Evolutionary conservation across 2,113 vertebrate species (phyloP).

Genomic region (Engystomops pustulosus): DNA sequence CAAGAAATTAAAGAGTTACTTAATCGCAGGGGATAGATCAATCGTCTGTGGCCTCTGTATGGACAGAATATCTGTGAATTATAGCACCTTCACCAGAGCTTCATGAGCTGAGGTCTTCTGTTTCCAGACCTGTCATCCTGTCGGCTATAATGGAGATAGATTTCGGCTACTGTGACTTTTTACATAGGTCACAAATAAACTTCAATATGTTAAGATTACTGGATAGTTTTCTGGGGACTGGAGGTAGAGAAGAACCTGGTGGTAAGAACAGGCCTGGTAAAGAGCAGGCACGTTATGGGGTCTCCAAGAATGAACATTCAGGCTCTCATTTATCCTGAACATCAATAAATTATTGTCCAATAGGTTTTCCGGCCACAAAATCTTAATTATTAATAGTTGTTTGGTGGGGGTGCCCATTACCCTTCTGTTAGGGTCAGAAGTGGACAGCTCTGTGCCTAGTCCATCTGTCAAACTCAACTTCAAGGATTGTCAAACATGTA

Average conservation of each 20-base stretch:
- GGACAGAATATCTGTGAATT: background rate
- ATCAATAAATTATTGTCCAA: too few species aligned
- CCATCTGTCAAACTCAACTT: too few species aligned
- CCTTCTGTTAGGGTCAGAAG: too few species aligned
- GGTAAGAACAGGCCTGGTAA: background rate
- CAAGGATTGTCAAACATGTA: too few species aligned
- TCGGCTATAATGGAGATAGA: background rate
- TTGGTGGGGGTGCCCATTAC: too few species aligned
- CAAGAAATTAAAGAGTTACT: background rate
- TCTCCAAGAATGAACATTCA: too few species aligned
- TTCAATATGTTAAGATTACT: background rate
- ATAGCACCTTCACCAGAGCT: background rate
- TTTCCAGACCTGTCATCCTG: slow-evolving; percentile 2
- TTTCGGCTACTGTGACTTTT: background rate
- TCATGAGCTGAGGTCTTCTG: background rate
- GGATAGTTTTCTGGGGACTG: background rate
- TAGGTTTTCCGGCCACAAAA: too few species aligned
- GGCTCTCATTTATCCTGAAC: too few species aligned
- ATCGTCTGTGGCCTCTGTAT: background rate
- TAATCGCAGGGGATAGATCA: background rate
- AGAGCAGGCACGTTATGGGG: too few species aligned
- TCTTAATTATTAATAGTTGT: too few species aligned
- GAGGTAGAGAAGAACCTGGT: background rate
- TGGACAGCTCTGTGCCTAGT: too few species aligned
- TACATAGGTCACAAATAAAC: background rate